phyloP scores from a whole-genome alignment of 2,797 vertebrate species.

The Staurois parvus region DNA sequence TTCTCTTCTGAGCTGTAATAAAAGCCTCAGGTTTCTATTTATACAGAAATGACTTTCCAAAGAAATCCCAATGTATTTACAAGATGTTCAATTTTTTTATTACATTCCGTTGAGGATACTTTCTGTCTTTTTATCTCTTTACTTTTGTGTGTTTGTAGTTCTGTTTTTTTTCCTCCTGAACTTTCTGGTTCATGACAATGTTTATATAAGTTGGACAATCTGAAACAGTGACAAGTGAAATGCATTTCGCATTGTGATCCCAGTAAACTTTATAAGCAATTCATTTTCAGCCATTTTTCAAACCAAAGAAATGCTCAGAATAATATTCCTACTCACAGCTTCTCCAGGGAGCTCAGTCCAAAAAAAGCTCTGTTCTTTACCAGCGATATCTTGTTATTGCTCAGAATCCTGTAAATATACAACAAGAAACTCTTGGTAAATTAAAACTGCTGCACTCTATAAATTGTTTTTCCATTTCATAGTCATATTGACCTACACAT shows the following conservation, averaged over 20 bases:
- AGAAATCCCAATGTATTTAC: not conserved
- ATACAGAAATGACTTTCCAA: conserved; percentile 1
- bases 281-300: conserved; percentile 52
- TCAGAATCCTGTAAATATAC: conserved; percentile 82
- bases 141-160: conserved; percentile 65
- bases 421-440: conserved; percentile 1
- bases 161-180: not conserved
- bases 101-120: conserved; percentile 51
- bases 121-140: conserved; percentile 67
- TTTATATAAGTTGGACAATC: conserved; percentile 17
- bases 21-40: too few species aligned
- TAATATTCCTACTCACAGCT: conserved; percentile 85
- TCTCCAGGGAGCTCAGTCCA: conserved; percentile 84
- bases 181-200: conserved; percentile 30
- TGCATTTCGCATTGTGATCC: conserved; percentile 15
- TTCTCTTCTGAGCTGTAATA: too few species aligned
- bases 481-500: too few species aligned
- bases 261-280: conserved; percentile 50
- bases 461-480: not conserved
- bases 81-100: conserved; percentile 11
- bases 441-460: not conserved
- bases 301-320: not conserved
- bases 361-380: conserved; percentile 86
- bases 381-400: conserved; percentile 86
- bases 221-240: conserved; percentile 33